Evolutionary conservation across 2,113 vertebrate species (phyloP).

Genomic region (Okapia johnstoni): DNA sequence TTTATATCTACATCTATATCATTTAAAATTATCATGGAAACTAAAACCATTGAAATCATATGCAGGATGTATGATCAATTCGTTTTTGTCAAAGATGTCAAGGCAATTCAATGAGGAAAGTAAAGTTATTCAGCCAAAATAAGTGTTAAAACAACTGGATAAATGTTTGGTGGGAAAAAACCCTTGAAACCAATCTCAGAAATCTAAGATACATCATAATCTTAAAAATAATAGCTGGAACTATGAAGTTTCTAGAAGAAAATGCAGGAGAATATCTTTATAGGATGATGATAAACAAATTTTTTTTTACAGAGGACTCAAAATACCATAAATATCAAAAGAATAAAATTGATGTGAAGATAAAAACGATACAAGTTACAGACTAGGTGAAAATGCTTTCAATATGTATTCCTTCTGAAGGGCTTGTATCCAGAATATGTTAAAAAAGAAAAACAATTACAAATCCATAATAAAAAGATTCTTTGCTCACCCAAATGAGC

Average conservation of each 20-base stretch:
- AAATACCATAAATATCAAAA: not conserved
- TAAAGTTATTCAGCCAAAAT: not conserved
- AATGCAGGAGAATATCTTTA: not conserved
- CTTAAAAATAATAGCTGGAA: slow-evolving; percentile 9
- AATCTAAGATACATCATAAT: not conserved
- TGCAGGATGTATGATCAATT: not conserved
- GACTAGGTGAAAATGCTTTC: not conserved
- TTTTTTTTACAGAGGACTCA: not conserved
- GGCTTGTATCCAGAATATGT: not conserved
- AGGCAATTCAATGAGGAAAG: slow-evolving; percentile 10
- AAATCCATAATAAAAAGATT: not conserved
- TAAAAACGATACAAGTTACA: not conserved
- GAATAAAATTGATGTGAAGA: not conserved
- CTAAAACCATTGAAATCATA: slow-evolving; percentile 11
- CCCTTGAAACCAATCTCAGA: not conserved
- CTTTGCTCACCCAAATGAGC: not conserved
- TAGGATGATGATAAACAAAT: not conserved
- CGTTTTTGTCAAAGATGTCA: slow-evolving; percentile 9
- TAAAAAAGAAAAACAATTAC: not conserved
- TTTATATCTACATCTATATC: slow-evolving; percentile 21
- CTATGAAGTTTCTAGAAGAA: not conserved
- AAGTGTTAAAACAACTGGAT: not conserved
- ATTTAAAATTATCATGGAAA: not conserved
- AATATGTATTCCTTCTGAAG: not conserved
- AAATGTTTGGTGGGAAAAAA: not conserved